Evolutionary conservation across 2,113 vertebrate species (phyloP).

Genomic region (Ardeotis arabs): DNA sequence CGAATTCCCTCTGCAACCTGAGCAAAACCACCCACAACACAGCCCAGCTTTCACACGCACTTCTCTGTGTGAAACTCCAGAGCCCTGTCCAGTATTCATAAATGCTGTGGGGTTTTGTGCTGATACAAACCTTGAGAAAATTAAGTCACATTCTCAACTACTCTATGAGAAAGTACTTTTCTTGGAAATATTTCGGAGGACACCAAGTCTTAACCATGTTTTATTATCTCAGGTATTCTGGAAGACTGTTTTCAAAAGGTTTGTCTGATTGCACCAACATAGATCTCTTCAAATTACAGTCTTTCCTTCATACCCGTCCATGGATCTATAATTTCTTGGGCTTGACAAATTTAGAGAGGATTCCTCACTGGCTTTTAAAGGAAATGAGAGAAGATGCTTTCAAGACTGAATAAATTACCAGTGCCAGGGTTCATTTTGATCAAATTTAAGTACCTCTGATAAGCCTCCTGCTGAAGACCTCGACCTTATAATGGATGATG

Average conservation of each 20-base stretch:
- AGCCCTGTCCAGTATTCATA: not conserved
- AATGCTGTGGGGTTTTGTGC: not conserved
- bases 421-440: not conserved
- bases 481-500: not conserved
- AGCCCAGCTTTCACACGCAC: not conserved
- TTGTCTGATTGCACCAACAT: not conserved
- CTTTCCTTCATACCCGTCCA: not conserved
- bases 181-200: not conserved
- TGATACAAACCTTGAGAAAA: not conserved
- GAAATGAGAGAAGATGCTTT: constrained; percentile 31
- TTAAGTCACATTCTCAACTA: not conserved
- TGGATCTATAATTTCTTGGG: not conserved
- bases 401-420: not conserved
- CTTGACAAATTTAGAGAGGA: not conserved
- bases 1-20: fast-evolving
- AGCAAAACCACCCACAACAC: not conserved
- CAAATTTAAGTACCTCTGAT: not conserved
- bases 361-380: constrained; percentile 5
- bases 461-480: constrained; percentile 1
- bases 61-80: not conserved
- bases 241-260: not conserved
- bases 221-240: not conserved
- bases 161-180: not conserved
- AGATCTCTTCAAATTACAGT: not conserved
- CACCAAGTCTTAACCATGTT: not conserved